Evolutionary conservation across 30 jellyfish, hydroid and myxozoan genomes (phyloP).

Genomic region (Mastigias papua): DNA sequence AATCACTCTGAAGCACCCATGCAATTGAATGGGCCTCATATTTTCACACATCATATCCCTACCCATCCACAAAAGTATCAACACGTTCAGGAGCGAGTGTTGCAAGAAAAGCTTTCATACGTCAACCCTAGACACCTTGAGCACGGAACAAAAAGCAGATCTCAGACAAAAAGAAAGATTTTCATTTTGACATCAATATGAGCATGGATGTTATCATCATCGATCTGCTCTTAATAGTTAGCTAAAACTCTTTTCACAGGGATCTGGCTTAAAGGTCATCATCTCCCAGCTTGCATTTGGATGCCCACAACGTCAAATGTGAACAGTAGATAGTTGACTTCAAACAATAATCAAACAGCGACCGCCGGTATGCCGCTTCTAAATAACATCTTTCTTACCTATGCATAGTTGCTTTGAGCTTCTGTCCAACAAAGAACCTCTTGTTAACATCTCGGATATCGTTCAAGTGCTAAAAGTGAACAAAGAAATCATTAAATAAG

Average conservation of each 20-base stretch:
- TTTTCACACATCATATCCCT: no score
- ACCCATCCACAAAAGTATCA: no score
- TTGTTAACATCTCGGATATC: slow-evolving; percentile 61
- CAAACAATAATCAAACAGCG: neutral
- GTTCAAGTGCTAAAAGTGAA: slow-evolving; percentile 72
- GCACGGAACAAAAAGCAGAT: slow-evolving; percentile 9
- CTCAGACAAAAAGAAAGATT: slow-evolving; percentile 34
- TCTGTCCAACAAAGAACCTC: slow-evolving; percentile 74
- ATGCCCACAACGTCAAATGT: no score
- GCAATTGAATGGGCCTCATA: no score
- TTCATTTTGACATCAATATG: slow-evolving; percentile 40
- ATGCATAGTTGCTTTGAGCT: slow-evolving; percentile 48
- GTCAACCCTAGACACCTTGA: no score
- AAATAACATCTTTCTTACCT: slow-evolving; percentile 40
- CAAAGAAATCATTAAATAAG: no score
- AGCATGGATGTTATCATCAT: slow-evolving; percentile 61
- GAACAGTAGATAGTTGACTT: no score
- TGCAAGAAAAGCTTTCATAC: no score
- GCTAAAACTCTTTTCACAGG: neutral
- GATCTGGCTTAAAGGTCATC: no score
- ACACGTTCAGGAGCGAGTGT: no score
- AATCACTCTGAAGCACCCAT: no score
- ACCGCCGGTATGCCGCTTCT: neutral
- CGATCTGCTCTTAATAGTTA: slow-evolving; percentile 13
- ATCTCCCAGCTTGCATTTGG: no score